Evolutionary conservation across 1,140 invertebrate species (phyloP).

Genomic region (Ridgeia piscesae): DNA sequence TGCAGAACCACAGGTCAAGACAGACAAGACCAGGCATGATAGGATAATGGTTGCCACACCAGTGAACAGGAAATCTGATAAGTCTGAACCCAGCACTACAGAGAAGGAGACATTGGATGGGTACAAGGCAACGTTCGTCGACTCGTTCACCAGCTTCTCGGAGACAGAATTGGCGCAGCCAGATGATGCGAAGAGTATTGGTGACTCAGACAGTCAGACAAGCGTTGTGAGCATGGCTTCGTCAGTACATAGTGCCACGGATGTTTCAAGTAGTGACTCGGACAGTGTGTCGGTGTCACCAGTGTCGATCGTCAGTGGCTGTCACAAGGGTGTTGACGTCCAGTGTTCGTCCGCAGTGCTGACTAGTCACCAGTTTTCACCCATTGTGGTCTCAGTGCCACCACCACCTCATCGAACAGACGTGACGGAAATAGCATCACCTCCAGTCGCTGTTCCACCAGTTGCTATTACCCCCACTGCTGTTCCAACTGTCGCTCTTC

Average conservation of each 20-base stretch:
- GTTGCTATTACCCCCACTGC: not conserved
- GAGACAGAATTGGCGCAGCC: not conserved
- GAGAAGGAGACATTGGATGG: not conserved
- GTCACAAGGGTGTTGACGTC: not conserved
- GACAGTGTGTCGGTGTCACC: not conserved
- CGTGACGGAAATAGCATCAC: not conserved
- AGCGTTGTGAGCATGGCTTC: not conserved
- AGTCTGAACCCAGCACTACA: not conserved
- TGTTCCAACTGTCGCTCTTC: not conserved
- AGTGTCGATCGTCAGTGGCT: not conserved
- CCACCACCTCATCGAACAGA: not conserved
- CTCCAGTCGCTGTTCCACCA: not conserved
- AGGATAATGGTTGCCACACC: not conserved
- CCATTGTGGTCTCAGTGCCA: not conserved
- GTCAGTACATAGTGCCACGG: not conserved
- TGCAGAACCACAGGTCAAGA: not conserved
- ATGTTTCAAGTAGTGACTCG: not conserved
- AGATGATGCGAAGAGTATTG: not conserved
- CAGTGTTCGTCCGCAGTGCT: not conserved
- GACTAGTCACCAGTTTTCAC: not conserved
- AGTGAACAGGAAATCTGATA: not conserved
- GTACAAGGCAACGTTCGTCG: not conserved
- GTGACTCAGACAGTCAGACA: not conserved
- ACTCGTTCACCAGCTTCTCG: not conserved
- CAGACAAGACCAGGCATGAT: too few species aligned